Conservation (phyloP, 64 coral and sea anemone species). For the Stichodactyla helianthus region DNA sequence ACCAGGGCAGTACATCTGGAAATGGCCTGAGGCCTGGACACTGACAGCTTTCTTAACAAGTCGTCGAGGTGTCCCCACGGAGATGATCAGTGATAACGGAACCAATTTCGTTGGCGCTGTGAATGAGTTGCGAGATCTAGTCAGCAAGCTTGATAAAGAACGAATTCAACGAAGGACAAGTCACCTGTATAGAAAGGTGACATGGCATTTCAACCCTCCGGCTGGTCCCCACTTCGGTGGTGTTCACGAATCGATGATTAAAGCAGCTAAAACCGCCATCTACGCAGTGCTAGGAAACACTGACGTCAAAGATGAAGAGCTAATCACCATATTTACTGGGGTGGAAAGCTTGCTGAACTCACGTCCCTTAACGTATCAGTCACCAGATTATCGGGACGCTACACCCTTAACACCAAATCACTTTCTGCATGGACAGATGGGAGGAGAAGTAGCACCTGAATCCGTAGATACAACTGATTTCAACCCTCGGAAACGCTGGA, state of each 20-base stretch:
- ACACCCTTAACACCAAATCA: conserved; percentile 49
- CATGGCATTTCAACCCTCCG: conserved; percentile 31
- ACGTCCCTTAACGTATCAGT: conserved; percentile 46
- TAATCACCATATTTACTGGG: neutral
- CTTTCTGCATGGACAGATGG: conserved; percentile 41
- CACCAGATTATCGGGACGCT: conserved; percentile 8
- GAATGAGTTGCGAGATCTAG: conserved; percentile 43
- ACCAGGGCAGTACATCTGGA: conserved; percentile 16
- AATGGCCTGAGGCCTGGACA: conserved; percentile 24
- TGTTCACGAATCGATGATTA: conserved; percentile 38
- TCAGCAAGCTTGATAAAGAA: conserved; percentile 27
- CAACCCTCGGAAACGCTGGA: conserved; percentile 24
- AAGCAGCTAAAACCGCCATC: conserved; percentile 36
- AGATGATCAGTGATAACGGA: conserved; percentile 48
- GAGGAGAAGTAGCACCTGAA: conserved; percentile 36
- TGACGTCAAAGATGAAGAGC: conserved; percentile 9
- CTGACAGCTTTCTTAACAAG: conserved; percentile 56
- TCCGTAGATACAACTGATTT: conserved; percentile 15
- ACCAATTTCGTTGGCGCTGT: conserved; percentile 53
- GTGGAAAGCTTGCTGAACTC: conserved; percentile 29
- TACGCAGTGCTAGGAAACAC: neutral
- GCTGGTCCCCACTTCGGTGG: conserved; percentile 51
- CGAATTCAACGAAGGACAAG: neutral
- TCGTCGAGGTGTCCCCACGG: conserved; percentile 39
- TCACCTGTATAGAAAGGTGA: neutral